Base-by-base conservation (phyloP, 1,140 invertebrate species). In the Melanaphis sacchari region DNA sequence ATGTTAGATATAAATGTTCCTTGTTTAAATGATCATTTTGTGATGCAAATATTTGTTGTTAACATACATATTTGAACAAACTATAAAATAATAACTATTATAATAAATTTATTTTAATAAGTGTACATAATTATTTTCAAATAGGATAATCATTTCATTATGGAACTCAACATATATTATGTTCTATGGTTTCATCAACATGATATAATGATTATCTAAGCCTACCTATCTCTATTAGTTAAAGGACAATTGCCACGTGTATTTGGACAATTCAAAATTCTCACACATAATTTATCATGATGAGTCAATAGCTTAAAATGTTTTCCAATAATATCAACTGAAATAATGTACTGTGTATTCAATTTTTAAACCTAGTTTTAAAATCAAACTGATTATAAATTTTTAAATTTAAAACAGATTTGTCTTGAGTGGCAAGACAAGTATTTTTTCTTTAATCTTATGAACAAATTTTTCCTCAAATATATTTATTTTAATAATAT, bases 11-110 rank as follows among this genome's bases (percentile, higher is more conserved):
- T 84, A 43, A 49, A 92, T 92, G 91, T 92, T 92, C 91, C 91
- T 92, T 24, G 76, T 92, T 92, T 92, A 84, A 92, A 92, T 84
- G 43, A 84, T 92, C 43, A 92, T 92, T 92, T 92, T 92, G 91
- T 92, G 66, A 92, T 92, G 76, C n/a, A 46, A 52, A 82, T 92
- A 92, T 84, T 91, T 92, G 91, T 92, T 92, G 76, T 92, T 92
- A 92, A 81, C 6, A 81, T 92, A 26, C 36, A 92, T 92, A 52
- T 84, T 84, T 92, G 91, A 92, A 92, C 91, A 92, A 92, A 92
- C 52, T 52, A 92, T 84, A 84, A 41, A n/a, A 36, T 26, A 49
- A 54, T 90, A 52, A 90, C 38, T 90, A 43, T 81, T 46, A 43
- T 36, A 81, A 40, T 81, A 46, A 76, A 43, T 76, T 91, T 52